Percentiles rank a stretch among this genome's conserved stretches.
Evolutionary conservation across 2,888 invertebrate genomes (phyloP).

Genomic region (Cataglyphis livida): DNA sequence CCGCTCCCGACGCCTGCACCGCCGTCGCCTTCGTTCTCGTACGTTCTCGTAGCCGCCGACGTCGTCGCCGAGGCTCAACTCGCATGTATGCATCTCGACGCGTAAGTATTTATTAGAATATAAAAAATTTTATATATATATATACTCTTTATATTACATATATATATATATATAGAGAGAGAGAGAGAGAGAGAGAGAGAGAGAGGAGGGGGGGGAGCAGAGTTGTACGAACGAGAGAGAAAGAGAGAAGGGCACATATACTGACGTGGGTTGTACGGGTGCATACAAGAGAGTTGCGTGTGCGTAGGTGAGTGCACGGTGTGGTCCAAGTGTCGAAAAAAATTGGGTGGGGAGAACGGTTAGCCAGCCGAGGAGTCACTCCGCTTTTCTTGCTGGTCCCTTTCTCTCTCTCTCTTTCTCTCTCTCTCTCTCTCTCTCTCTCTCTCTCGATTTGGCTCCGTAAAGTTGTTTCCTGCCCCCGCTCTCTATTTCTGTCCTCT

Average conservation of each 20-base stretch:
- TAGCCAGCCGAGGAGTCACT: slow-evolving; percentile 47
- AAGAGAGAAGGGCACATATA: background rate
- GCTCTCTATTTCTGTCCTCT: slow-evolving; percentile 8
- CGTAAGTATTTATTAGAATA: slow-evolving; percentile 50
- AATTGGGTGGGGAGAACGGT: slow-evolving; percentile 48
- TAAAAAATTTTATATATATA: background rate
- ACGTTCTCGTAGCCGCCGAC: slow-evolving; percentile 54
- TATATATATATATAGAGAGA: background rate
- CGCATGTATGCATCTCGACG: slow-evolving; percentile 60
- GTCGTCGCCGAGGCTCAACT: slow-evolving; percentile 42
- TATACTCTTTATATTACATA: too few species aligned
- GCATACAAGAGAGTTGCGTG: slow-evolving; percentile 51
- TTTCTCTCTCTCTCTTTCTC: slow-evolving; percentile 11
- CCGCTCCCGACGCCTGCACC: slow-evolving; percentile 1
- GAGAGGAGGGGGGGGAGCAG: background rate
- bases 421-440: slow-evolving; percentile 14
- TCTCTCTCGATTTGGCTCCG: slow-evolving; percentile 60
- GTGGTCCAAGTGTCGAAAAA: slow-evolving; percentile 69
- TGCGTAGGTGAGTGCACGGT: slow-evolving; percentile 62
- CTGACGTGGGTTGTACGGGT: slow-evolving; percentile 45
- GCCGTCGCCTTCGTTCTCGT: slow-evolving; percentile 14
- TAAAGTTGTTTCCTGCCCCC: slow-evolving; percentile 60
- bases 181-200: background rate
- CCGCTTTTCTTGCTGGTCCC: slow-evolving; percentile 28
- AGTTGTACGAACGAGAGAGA: background rate